phyloP scores from a whole-genome alignment of 2,113 vertebrate species.

The Toxotes jaculatrix region DNA sequence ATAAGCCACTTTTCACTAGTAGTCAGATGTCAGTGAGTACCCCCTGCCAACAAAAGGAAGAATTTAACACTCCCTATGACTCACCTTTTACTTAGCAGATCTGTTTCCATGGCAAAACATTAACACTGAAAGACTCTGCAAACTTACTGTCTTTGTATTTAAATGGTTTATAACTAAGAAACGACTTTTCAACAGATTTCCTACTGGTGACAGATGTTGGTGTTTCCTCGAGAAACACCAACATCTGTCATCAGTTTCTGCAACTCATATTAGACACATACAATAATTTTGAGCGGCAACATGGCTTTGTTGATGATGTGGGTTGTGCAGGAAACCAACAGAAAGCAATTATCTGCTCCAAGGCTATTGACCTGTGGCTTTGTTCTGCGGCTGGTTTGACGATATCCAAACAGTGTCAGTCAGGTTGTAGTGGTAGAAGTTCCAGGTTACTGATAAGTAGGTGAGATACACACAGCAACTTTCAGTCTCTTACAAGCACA shows the following conservation, averaged over 20 bases:
- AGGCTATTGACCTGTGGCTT: slow-evolving; percentile 37
- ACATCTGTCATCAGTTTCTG: not conserved
- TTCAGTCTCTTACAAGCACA: not conserved
- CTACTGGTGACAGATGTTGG: not conserved
- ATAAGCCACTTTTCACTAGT: not conserved
- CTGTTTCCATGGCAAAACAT: not conserved
- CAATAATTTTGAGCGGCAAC: not conserved
- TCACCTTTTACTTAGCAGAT: not conserved
- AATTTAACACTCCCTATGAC: not conserved
- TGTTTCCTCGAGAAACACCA: not conserved
- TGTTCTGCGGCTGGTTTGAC: slow-evolving; percentile 11
- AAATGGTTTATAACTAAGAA: not conserved
- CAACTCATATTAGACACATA: slow-evolving; percentile 3
- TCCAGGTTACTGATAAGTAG: slow-evolving; percentile 54
- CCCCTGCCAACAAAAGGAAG: not conserved
- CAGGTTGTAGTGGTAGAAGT: slow-evolving; percentile 50
- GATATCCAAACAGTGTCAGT: slow-evolving; percentile 23
- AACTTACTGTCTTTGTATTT: not conserved
- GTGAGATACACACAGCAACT: slow-evolving; percentile 24
- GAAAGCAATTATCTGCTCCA: not conserved
- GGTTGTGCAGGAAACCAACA: not conserved
- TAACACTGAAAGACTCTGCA: not conserved
- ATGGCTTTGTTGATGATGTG: not conserved
- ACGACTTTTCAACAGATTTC: not conserved
- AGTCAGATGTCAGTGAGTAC: not conserved